These are phyloP conservation scores for Andrena flavipes DNA, from an alignment of 2,888 invertebrate genomes.

Conservation along the genomic window DNA sequence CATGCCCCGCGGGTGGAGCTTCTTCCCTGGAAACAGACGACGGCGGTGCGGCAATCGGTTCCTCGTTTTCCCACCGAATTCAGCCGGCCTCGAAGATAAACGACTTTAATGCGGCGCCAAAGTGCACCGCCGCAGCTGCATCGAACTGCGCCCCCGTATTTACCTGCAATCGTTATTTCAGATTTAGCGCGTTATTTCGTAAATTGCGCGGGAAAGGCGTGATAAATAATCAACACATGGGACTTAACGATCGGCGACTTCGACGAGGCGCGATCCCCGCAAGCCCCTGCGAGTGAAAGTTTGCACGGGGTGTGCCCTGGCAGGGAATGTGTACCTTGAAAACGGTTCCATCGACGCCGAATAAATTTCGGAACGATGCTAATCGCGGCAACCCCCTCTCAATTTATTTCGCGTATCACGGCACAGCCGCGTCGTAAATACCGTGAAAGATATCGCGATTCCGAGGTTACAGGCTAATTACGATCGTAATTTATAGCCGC, in stretches of 20 bases:
- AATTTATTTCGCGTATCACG: slow-evolving; percentile 15
- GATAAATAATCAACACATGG: slow-evolving; percentile 57
- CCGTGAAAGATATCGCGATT: slow-evolving; percentile 7
- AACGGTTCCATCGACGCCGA: neutral
- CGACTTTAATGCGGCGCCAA: slow-evolving; percentile 21
- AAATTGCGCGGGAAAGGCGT: slow-evolving; percentile 31
- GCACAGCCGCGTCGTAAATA: slow-evolving; percentile 4
- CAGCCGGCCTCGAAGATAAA: slow-evolving; percentile 48
- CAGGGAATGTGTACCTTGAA: neutral
- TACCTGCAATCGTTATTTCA: slow-evolving; percentile 36
- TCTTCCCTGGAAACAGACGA: neutral
- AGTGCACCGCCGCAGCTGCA: slow-evolving; percentile 45
- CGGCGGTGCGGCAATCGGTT: slow-evolving; percentile 48
- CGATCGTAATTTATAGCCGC: neutral
- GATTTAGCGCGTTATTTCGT: slow-evolving; percentile 37
- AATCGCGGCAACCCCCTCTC: slow-evolving; percentile 12
- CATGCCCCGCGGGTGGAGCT: neutral
- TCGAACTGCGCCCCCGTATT: slow-evolving; percentile 40
- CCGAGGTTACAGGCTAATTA: slow-evolving; percentile 33
- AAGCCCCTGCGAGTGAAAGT: neutral
- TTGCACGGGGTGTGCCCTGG: neutral
- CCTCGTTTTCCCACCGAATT: slow-evolving; percentile 49
- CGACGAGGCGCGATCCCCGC: neutral
- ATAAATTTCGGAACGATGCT: slow-evolving; percentile 21
- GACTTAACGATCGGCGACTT: slow-evolving; percentile 30